Evolutionary conservation across 1,140 invertebrate species (phyloP), one percentile per base, ranked within the genome.

Genomic region (Cydia splendana): DNA sequence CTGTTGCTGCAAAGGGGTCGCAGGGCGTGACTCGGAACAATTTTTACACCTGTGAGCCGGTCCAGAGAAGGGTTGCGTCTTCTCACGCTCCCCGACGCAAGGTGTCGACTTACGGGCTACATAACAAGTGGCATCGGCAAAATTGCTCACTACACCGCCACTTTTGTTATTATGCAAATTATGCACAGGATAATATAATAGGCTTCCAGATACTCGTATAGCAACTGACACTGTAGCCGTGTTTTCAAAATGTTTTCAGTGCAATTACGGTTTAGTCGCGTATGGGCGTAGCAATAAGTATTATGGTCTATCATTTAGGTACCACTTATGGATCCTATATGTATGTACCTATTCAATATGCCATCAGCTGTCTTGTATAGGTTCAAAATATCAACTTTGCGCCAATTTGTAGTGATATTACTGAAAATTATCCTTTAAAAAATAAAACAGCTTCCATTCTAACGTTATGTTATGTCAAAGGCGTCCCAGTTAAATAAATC

Each of bases 1-100:
- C 75, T 80, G 77, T 71, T 71, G 67, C 45, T 69, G 38, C 24
- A 77, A 24, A 12, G 76, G 77, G 79, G 81, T 80, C 73, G 79
- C 18, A 76, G 76, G 81, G 79, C 77, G 79, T 69, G 69, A 74
- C 45, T 57, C 75, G 38, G 76, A 81, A 79, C 76, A 79, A 78
- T 81, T 75, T 82, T 73, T 81, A 76, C 81, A 83, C 80, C 80
- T 83, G 81, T 79, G 77, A 73, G 81, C 76, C 53, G 45, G 71
- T 73, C 73, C 67, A 78, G 77, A 71, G 65, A 82, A 76, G 77
- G 78, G 80, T 65, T 81, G 76, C 77, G 20, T 77, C 73, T 80
- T 82, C 81, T 80, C 81, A 82, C 81, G 79, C 75, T 82, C 77
- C 13, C 2, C 48, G 48, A 9, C 20, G 81, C 81, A 82, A 82